phyloP scores from a whole-genome alignment of 2,797 vertebrate genomes.

The Syncerus caffer region DNA sequence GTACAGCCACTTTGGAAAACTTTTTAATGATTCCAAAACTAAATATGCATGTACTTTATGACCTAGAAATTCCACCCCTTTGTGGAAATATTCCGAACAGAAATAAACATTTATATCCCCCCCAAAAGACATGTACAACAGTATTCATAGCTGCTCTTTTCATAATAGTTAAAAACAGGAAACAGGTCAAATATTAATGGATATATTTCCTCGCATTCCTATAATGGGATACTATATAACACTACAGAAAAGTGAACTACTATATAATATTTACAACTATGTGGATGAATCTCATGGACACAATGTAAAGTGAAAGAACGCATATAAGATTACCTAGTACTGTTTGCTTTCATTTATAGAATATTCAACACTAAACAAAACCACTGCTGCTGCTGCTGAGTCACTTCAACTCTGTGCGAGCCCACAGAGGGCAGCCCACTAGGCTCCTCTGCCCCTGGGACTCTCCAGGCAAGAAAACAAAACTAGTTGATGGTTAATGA shows the following conservation, averaged over 20 bases:
- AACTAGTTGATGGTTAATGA: neutral
- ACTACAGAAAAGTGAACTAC: neutral
- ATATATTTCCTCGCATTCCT: neutral
- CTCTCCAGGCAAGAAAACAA: neutral
- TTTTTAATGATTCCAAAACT: neutral
- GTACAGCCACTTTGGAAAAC: neutral
- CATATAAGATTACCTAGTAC: neutral
- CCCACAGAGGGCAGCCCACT: neutral
- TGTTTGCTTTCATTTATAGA: neutral
- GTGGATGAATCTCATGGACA: neutral
- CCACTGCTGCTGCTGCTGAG: neutral
- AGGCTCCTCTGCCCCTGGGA: neutral
- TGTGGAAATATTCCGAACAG: neutral
- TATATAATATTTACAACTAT: neutral
- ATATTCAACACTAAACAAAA: neutral
- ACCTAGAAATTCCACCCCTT: neutral
- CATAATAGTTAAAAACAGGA: neutral
- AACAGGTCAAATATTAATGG: neutral
- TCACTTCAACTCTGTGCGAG: rapidly evolving
- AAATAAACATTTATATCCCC: neutral
- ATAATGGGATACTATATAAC: neutral
- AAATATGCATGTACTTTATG: neutral
- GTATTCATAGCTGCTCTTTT: neutral
- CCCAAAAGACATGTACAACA: neutral
- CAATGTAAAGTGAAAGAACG: neutral